These are phyloP conservation scores for Hydractinia echinata DNA, from an alignment of 30 jellyfish, hydroid and myxozoan genomes.

Conservation along the genomic window DNA sequence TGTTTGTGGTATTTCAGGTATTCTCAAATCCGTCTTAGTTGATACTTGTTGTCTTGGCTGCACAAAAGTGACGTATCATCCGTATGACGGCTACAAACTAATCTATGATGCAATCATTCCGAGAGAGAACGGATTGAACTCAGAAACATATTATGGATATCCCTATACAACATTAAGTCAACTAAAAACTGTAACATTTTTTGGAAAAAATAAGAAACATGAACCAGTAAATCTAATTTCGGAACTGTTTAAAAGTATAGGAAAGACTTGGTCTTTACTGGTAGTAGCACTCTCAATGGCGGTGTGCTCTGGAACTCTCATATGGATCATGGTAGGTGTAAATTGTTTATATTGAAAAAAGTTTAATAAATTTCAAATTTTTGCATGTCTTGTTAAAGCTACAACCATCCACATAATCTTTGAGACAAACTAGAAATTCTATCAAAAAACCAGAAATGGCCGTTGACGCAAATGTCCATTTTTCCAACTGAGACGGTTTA, in stretches of 20 bases:
- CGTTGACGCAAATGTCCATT: too few species aligned
- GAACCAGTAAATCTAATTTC: neutral
- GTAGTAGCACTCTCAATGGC: constrained; percentile 9
- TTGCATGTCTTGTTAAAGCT: too few species aligned
- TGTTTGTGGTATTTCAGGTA: neutral
- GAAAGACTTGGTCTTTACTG: constrained; percentile 1
- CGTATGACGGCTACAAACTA: neutral
- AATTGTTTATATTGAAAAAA: neutral
- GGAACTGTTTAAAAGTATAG: constrained; percentile 8
- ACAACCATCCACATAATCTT: too few species aligned
- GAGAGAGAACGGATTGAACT: neutral
- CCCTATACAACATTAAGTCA: neutral
- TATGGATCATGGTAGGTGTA: constrained; percentile 3
- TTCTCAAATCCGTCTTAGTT: neutral
- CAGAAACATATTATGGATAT: neutral
- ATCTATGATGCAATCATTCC: neutral
- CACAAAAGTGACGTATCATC: neutral
- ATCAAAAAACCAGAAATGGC: too few species aligned
- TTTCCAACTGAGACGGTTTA: too few species aligned
- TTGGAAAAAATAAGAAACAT: neutral
- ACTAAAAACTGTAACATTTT: neutral
- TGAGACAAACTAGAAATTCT: too few species aligned
- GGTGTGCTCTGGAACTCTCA: neutral
- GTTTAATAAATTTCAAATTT: too few species aligned
- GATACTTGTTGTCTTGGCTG: constrained; percentile 12